Evolutionary conservation across 2,888 invertebrate species (phyloP), one percentile per base, ranked within the genome.

Genomic region (Disparrhopalites patrizii): DNA sequence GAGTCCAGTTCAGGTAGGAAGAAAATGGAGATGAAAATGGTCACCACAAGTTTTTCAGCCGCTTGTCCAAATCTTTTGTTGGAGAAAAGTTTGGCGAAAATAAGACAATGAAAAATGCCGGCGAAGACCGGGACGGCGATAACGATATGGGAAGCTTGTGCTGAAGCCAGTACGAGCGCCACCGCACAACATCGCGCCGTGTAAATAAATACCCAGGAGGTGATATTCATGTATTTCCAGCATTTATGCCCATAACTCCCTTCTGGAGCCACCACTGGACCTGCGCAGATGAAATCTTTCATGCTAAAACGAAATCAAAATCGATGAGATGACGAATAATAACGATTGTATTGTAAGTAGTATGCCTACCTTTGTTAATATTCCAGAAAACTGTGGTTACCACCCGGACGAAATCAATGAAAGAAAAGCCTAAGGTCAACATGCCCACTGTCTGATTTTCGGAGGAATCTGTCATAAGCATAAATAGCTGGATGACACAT

Each of bases 351-450:
- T n/a, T n/a, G n/a, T n/a, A n/a, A n/a, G n/a, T n/a, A n/a, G n/a
- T n/a, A n/a, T n/a, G n/a, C n/a, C n/a, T n/a, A 70, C 72, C 72
- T 65, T 68, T 69, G 8, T 69, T 52, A 58, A 74, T 61, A 55
- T 72, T 72, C 72, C 72, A 74, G 25, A 68, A 69, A 3, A 72
- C 70, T 18, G 67, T 66, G 15, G 68, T 67, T 23, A 68, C 68
- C 1, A 74, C 71, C 10, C 74, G 69, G 55, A 74, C 69, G 61
- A 72, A 74, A 47, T 74, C 74, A 10, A 74, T 50, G 43, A 74
- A 74, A 2, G 72, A 72, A 36, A 72, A 69, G 3, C 51, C 23
- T 25, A 74, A 52, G 1, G 72, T 72, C 5, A 72, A 20, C 4
- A 68, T n/a, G 30, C 70, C 73, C n/a, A 73, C 30, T 18, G 28